These are phyloP conservation scores for Aurelia aurita DNA, from an alignment of 30 jellyfish, hydroid and myxozoan species.

Conservation along the genomic window DNA sequence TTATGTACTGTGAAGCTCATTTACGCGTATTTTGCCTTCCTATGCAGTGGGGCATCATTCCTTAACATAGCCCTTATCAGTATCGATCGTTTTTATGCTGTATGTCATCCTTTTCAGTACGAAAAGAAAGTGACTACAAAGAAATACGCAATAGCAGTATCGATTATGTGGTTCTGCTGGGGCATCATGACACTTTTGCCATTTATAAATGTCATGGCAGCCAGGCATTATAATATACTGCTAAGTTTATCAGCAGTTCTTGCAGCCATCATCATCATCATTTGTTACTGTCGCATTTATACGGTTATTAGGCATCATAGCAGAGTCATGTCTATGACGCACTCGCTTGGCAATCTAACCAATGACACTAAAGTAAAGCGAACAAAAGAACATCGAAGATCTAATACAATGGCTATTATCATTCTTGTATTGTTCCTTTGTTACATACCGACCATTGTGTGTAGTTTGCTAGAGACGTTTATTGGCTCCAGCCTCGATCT, in stretches of 20 bases:
- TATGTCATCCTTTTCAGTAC: constrained; percentile 47
- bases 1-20: constrained; percentile 49
- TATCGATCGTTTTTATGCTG: constrained; percentile 55
- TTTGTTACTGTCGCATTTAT: constrained; percentile 26
- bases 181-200: constrained; percentile 34
- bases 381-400: constrained; percentile 35
- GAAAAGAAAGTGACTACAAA: constrained; percentile 11
- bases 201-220: constrained; percentile 23
- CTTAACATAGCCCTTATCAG: constrained; percentile 45
- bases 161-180: constrained; percentile 42
- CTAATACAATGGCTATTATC: constrained; percentile 61
- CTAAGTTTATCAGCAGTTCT: constrained; percentile 2
- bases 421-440: constrained; percentile 42
- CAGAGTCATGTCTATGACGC: background rate
- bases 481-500: constrained; percentile 34
- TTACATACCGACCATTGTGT: constrained; percentile 27
- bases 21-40: constrained; percentile 57
- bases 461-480: constrained; percentile 31
- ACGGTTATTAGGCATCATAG: background rate
- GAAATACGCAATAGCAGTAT: background rate
- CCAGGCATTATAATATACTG: constrained; percentile 20
- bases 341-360: background rate
- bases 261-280: constrained; percentile 13
- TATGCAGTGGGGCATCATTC: constrained; percentile 71
- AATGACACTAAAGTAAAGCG: background rate